Evolutionary conservation across 2,797 vertebrate species (phyloP).

Genomic region (Mus caroli): DNA sequence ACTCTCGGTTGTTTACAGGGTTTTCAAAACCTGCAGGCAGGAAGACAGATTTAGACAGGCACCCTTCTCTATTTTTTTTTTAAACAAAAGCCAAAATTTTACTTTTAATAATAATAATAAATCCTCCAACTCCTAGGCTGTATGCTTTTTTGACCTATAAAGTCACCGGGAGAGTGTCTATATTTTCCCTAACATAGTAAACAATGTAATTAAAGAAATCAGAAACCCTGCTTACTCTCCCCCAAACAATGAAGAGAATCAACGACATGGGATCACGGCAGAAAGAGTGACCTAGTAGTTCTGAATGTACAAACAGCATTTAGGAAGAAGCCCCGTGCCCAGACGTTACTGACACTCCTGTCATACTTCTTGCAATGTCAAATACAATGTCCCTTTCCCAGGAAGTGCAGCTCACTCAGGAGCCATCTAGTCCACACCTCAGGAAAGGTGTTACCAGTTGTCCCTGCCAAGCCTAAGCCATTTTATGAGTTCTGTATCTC

Average conservation of each 20-base stretch:
- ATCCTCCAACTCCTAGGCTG: slow-evolving; percentile 64
- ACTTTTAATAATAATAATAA: slow-evolving; percentile 87
- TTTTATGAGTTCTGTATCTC: slow-evolving; percentile 75
- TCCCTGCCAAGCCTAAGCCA: slow-evolving; percentile 72
- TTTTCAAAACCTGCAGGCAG: slow-evolving; percentile 53
- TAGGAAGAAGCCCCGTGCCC: slow-evolving; percentile 40
- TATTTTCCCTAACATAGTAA: slow-evolving; percentile 75
- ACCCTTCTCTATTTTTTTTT: not conserved
- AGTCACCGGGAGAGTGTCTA: slow-evolving; percentile 75
- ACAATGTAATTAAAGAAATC: slow-evolving; percentile 71
- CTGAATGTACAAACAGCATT: slow-evolving; percentile 81
- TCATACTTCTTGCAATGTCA: slow-evolving; percentile 84
- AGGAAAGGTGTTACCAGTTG: slow-evolving; percentile 65
- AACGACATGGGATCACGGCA: slow-evolving; percentile 60
- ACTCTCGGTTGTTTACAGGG: not conserved
- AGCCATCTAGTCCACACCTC: slow-evolving; percentile 67
- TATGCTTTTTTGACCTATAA: slow-evolving; percentile 77
- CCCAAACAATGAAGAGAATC: slow-evolving; percentile 62
- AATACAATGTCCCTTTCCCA: slow-evolving; percentile 77
- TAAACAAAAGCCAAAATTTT: slow-evolving; percentile 78
- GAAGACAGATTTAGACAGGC: slow-evolving; percentile 62
- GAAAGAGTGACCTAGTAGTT: slow-evolving; percentile 75
- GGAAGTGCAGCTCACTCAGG: slow-evolving; percentile 78
- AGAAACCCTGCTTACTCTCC: slow-evolving; percentile 68
- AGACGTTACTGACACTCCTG: slow-evolving; percentile 81